Evolutionary conservation across 2,113 vertebrate species (phyloP).

Genomic region (Tympanuchus pallidicinctus): DNA sequence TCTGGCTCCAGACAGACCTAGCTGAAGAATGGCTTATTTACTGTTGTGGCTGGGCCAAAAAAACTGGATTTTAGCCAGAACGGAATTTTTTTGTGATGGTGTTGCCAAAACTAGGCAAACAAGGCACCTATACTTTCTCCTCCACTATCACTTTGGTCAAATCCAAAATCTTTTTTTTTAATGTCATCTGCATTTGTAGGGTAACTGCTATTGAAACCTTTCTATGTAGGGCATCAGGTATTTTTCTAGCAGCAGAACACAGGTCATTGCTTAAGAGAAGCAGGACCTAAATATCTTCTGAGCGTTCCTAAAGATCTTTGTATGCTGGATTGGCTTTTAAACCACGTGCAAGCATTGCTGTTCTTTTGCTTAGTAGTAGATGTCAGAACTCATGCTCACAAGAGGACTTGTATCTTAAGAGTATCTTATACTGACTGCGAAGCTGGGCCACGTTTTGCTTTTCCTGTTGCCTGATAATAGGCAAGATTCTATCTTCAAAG

Average conservation of each 20-base stretch:
- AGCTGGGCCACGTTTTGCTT: not conserved
- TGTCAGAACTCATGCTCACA: not conserved
- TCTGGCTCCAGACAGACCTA: not conserved
- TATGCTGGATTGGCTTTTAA: not conserved
- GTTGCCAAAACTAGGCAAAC: not conserved
- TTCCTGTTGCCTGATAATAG: not conserved
- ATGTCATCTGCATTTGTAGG: not conserved
- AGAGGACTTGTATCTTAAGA: not conserved
- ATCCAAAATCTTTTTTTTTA: not conserved
- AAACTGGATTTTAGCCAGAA: slow-evolving; percentile 8
- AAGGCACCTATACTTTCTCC: not conserved
- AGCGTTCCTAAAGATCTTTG: not conserved
- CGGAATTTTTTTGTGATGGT: not conserved
- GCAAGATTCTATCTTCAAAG: not conserved
- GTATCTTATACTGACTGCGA: not conserved
- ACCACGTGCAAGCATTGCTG: not conserved
- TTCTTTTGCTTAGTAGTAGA: not conserved
- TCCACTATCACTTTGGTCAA: not conserved
- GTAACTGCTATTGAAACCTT: not conserved
- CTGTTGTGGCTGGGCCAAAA: not conserved
- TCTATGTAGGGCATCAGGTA: not conserved
- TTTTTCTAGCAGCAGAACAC: not conserved
- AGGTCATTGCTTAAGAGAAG: not conserved
- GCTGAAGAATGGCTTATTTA: not conserved
- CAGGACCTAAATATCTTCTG: not conserved